phyloP scores from a whole-genome alignment of 2,888 invertebrate genomes.

The Campoletis raptor region DNA sequence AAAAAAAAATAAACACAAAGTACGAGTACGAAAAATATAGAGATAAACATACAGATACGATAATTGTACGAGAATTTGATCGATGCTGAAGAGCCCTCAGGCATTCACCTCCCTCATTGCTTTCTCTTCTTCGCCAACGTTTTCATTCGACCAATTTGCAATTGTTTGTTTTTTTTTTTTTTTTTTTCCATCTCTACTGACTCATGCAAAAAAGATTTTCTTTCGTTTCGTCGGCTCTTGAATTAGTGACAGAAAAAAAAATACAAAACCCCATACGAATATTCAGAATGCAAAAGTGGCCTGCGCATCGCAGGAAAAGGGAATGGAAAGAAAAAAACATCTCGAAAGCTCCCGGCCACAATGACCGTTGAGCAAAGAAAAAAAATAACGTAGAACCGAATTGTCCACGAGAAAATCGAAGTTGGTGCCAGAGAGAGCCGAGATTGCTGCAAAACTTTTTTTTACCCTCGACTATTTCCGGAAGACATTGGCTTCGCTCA shows the following conservation, averaged over 20 bases:
- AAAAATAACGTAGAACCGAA: constrained; percentile 40
- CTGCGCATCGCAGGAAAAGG: constrained; percentile 13
- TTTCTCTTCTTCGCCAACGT: neutral
- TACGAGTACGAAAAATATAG: neutral
- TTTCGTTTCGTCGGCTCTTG: neutral
- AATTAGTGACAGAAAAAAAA: neutral
- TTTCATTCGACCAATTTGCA: neutral
- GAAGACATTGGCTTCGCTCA: constrained; percentile 25
- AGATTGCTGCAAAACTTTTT: constrained; percentile 22
- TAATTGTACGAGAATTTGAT: constrained; percentile 29
- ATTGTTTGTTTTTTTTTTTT: neutral
- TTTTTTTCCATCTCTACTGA: neutral
- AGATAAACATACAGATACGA: constrained; percentile 3
- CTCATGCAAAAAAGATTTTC: neutral
- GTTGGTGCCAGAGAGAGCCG: constrained; percentile 10
- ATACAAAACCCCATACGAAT: constrained; percentile 26
- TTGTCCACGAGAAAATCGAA: constrained; percentile 41
- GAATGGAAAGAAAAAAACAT: constrained; percentile 18
- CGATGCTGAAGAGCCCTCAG: neutral
- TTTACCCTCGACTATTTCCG: constrained; percentile 40
- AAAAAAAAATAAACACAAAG: neutral
- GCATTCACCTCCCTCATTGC: neutral
- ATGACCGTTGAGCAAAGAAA: neutral
- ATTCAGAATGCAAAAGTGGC: constrained; percentile 14
- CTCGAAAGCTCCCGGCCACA: neutral